Conservation (phyloP, 2,888 invertebrate genomes). For the Sesia bembeciformis region DNA sequence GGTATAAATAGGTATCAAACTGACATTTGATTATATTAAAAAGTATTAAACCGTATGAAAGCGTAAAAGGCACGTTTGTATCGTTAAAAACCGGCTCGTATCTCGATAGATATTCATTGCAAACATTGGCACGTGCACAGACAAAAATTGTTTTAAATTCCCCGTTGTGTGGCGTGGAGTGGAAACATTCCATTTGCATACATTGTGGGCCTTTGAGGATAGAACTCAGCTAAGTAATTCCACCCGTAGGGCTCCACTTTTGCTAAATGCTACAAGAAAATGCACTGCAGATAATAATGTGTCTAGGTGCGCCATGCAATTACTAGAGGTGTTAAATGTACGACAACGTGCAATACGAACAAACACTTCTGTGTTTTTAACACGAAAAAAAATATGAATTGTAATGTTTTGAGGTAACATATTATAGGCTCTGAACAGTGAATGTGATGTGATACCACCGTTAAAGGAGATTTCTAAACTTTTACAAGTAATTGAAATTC, state of each 20-base stretch:
- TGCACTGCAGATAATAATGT: background rate
- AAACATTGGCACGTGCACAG: conserved; percentile 37
- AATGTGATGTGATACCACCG: too few species aligned
- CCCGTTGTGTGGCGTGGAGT: conserved; percentile 12
- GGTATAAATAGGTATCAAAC: too few species aligned
- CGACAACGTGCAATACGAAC: too few species aligned
- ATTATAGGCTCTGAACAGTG: too few species aligned
- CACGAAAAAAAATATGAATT: too few species aligned
- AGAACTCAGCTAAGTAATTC: background rate
- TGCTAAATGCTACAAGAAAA: background rate
- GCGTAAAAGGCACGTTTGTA: background rate
- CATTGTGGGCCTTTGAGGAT: conserved; percentile 11
- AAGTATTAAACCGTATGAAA: background rate
- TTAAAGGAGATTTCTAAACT: too few species aligned
- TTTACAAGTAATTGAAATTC: too few species aligned
- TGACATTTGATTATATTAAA: too few species aligned
- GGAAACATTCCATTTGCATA: conserved; percentile 26
- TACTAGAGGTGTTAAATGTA: too few species aligned
- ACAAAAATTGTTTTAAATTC: conserved; percentile 45
- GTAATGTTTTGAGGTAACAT: too few species aligned
- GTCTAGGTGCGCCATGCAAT: background rate
- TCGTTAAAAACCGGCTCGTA: conserved; percentile 5
- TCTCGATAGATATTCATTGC: conserved; percentile 24
- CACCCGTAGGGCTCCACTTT: background rate
- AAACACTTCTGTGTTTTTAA: too few species aligned